These are phyloP conservation scores for Gallinago media DNA, from an alignment of 2,113 vertebrate genomes.

Conservation along the genomic window DNA sequence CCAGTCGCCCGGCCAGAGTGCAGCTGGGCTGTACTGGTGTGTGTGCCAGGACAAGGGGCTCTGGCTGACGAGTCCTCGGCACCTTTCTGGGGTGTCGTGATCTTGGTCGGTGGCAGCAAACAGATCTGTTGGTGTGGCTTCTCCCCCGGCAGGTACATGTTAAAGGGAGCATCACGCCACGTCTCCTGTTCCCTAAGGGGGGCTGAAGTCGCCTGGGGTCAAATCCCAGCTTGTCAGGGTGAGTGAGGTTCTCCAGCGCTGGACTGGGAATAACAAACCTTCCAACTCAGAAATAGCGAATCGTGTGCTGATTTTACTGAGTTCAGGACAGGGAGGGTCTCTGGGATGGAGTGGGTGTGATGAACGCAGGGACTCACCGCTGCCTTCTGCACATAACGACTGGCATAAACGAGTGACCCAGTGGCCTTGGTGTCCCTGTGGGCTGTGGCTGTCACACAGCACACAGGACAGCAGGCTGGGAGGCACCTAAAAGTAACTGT, in stretches of 20 bases:
- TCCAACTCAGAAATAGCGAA: rapidly evolving
- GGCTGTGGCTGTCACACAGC: background rate
- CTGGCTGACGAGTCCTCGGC: rapidly evolving
- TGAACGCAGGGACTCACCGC: background rate
- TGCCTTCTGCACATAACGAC: background rate
- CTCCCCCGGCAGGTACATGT: background rate
- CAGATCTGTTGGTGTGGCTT: background rate
- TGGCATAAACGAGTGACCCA: rapidly evolving
- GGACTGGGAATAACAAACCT: background rate
- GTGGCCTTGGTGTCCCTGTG: rapidly evolving
- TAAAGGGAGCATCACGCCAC: rapidly evolving
- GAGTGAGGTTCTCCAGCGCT: background rate
- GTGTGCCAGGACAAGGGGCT: rapidly evolving
- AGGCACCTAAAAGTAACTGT: background rate
- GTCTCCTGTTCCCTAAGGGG: rapidly evolving
- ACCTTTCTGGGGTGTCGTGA: background rate
- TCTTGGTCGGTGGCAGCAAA: background rate
- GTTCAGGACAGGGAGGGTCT: background rate
- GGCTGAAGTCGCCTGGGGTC: background rate
- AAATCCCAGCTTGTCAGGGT: slow-evolving; percentile 19
- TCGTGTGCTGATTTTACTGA: background rate
- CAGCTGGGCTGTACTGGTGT: background rate
- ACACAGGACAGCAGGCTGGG: background rate
- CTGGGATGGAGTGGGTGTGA: background rate
- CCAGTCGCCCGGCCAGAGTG: background rate